These are phyloP conservation scores for Pan paniscus DNA, from an alignment of 2,113 vertebrate species.

Conservation along the genomic window DNA sequence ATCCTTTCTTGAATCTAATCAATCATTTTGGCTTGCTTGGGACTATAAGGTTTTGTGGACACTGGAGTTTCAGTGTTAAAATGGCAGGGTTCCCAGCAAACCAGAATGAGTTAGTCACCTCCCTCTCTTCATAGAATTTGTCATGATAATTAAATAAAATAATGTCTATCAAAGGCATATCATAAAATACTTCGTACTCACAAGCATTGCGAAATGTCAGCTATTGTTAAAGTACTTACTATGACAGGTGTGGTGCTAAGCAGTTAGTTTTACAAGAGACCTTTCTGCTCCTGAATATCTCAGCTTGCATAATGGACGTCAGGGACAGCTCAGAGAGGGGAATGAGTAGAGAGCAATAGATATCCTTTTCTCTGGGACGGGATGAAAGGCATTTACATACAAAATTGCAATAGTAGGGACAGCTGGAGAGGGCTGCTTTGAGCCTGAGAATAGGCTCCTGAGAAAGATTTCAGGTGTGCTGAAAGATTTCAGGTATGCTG, in stretches of 20 bases:
- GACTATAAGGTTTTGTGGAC: accelerated
- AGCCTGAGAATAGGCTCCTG: background rate
- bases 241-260: background rate
- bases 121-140: background rate
- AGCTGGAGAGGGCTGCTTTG: background rate
- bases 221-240: background rate
- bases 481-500: no score
- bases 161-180: background rate
- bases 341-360: background rate
- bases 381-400: background rate
- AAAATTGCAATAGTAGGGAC: background rate
- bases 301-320: background rate
- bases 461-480: background rate
- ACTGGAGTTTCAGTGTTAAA: background rate
- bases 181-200: background rate
- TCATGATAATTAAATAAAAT: background rate
- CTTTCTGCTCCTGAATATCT: background rate
- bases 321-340: background rate
- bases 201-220: background rate
- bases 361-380: background rate
- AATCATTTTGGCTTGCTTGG: background rate
- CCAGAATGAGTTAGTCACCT: background rate
- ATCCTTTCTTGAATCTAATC: background rate
- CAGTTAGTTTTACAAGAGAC: background rate
- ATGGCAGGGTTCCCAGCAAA: background rate